Evolutionary conservation across 2,888 invertebrate species (phyloP), one percentile per base, ranked within the genome.

Genomic region (Apamea crenata): DNA sequence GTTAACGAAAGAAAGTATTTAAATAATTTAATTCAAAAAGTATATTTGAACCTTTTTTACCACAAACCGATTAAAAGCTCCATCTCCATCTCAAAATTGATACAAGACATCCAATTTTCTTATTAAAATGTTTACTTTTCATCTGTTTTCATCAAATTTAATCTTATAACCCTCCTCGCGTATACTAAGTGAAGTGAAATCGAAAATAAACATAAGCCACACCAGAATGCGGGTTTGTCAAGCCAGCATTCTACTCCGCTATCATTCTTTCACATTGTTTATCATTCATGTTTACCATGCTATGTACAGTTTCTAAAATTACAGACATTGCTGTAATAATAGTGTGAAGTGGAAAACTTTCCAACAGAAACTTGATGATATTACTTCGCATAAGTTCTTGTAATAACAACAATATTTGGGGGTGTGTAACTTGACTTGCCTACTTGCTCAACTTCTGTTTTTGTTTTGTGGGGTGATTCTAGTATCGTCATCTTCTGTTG

Each of bases 161-260:
- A 91, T 91, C 90, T 90, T 88, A 90, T 92, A 90, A 90, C 89
- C 88, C 89, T 88, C 89, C 86, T 91, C 86, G 90, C 91, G 85
- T 93, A 88, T 92, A 92, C 91, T 91, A 89, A 91, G 90, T 89
- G 87, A 91, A 93, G 94, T 94, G 94, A 94, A 95, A 95, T 94
- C 94, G 95, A 95, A 95, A 93, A 93, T 92, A 93, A 94, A 94
- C 92, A 93, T 86, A 90, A 90, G 75, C 85, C 84, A 87, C 91
- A 91, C 92, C 92, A 91, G 87, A 91, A 95, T 95, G 95, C 95
- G 95, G 95, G 95, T 88, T 89, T 84, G 86, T 89, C 85, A 85
- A 78, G 66, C 84, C 77, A 88, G 80, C 80, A 77, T 82, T 81
- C 77, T 74, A 77, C 53, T 78, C 56, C 36, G 82, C 76, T 87